Conservation (phyloP, 2,888 invertebrate species). For the Lepidochitona cinerea region DNA sequence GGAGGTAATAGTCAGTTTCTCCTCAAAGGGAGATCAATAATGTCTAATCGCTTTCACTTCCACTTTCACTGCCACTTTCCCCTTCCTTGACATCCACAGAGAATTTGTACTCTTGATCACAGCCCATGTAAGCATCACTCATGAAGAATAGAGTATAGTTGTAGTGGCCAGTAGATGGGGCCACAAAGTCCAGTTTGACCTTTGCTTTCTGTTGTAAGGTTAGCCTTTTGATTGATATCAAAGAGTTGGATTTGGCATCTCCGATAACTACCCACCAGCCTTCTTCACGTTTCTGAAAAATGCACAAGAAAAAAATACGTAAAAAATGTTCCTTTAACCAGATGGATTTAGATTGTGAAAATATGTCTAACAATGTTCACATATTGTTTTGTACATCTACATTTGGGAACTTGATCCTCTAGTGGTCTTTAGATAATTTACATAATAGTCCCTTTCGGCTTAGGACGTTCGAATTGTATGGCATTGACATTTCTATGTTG, state of each 20-base stretch:
- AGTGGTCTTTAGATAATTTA: too few relatives aligned
- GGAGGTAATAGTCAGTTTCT: too few relatives aligned
- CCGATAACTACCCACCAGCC: conserved; percentile 98
- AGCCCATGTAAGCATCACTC: conserved; percentile 99
- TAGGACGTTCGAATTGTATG: too few relatives aligned
- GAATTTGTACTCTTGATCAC: conserved; percentile 99
- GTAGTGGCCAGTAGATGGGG: conserved; percentile 87
- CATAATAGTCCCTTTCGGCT: too few relatives aligned
- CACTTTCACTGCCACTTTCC: conserved; percentile 44
- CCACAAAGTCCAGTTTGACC: conserved; percentile 91
- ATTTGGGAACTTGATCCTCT: too few relatives aligned
- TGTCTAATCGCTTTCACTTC: conserved; percentile 52
- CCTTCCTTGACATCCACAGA: conserved; percentile 67
- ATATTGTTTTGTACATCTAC: too few relatives aligned
- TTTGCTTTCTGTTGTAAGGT: conserved; percentile 94
- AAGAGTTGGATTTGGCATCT: conserved; percentile 92
- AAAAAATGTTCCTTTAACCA: too few relatives aligned
- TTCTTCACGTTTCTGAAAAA: conserved; percentile 74
- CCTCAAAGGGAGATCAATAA: too few relatives aligned
- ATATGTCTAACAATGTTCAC: too few relatives aligned
- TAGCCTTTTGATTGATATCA: conserved; percentile 96
- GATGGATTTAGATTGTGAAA: too few relatives aligned
- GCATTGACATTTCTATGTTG: too few relatives aligned
- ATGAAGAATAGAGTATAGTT: conserved; percentile 97
- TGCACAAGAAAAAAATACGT: too few relatives aligned